Base-by-base conservation (phyloP, 2,888 invertebrate species). In the Xylota sylvarum region DNA sequence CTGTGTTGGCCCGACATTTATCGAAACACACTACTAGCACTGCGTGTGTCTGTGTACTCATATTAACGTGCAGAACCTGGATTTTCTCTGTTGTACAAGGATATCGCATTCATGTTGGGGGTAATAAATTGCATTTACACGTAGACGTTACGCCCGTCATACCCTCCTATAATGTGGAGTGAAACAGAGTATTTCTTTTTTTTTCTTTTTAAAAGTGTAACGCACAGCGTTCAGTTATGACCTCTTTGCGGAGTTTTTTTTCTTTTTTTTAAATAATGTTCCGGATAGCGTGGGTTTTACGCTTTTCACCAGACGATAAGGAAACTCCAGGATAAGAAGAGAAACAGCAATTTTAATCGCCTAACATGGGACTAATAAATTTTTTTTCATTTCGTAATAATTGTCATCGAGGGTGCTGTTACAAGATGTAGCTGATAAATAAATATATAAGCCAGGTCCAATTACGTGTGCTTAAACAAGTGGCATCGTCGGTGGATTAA, bases 91-190 rank as follows among this genome's bases (percentile, higher is more conserved):
- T 40, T 73, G 32, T 58, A 50, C 46, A 52, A 46, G 84, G 74
- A 79, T 79, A 84, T 80, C 73, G 50, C 17, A 70, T 79, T 85
- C 76, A 70, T 76, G 80, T 64, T 50, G 74, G 23, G 23, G 69
- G 64, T 80, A 80, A 85, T 85, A 85, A 85, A 85, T 85, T 85
- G 84, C 80, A 85, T 74, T 74, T 70, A 58, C 80, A 76, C 69
- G 58, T 80, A 76, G 48, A 27, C 64, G 40, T 35, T 58, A 14
- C 40, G 14, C 50, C 23, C 37, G 48, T 35, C 52, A 14, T 50
- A 23, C 50, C 23, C 37, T 32, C 32, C n/a, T 65, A 48, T 64
- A 32, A 56, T 56, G 40, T 37, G 37, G 30, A 64, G 46, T 10
- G 27, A 32, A n/a, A 58, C 46, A 37, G 37, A 3, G 3, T 23